Percentiles rank a stretch among this genome's conserved stretches.
Evolutionary conservation across 2,797 vertebrate genomes (phyloP).

Genomic region (Microctenopoma lineatum): DNA sequence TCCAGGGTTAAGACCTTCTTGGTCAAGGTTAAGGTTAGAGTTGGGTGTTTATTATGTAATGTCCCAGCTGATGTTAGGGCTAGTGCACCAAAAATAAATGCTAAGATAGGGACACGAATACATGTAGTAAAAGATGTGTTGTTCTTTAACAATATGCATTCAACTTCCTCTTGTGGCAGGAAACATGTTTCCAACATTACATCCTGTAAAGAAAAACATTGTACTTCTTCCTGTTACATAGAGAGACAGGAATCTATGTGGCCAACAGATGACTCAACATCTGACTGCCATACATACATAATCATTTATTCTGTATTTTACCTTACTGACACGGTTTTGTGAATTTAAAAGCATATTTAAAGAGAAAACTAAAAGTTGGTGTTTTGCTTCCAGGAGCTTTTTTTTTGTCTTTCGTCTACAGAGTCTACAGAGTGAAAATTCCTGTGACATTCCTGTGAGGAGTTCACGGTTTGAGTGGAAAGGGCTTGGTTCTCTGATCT

Average conservation of each 20-base stretch:
- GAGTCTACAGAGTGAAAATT: constrained; percentile 29
- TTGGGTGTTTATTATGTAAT: background rate
- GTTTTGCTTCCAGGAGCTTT: background rate
- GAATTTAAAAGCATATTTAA: background rate
- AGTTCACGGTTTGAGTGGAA: constrained; percentile 41
- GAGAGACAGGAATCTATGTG: constrained; percentile 6
- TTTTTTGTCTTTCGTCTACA: background rate
- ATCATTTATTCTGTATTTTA: constrained; percentile 1
- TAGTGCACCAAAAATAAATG: constrained; percentile 1
- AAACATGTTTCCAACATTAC: constrained; percentile 6
- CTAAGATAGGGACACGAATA: background rate
- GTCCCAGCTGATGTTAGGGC: background rate
- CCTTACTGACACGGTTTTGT: constrained; percentile 7
- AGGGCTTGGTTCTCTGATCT: constrained; percentile 42
- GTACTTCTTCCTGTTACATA: background rate
- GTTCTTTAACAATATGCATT: background rate
- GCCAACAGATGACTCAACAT: constrained; percentile 29
- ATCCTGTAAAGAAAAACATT: background rate
- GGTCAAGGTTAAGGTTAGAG: background rate
- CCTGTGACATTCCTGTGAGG: constrained; percentile 52
- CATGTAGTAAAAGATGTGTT: background rate
- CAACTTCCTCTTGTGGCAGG: background rate
- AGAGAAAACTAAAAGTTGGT: background rate
- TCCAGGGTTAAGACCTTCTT: background rate
- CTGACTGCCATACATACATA: constrained; percentile 35